Percentiles rank a stretch among this genome's conserved stretches.
These are phyloP conservation scores for Ochotona curzoniae DNA, from an alignment of 2,113 vertebrate genomes.

Conservation along the genomic window DNA sequence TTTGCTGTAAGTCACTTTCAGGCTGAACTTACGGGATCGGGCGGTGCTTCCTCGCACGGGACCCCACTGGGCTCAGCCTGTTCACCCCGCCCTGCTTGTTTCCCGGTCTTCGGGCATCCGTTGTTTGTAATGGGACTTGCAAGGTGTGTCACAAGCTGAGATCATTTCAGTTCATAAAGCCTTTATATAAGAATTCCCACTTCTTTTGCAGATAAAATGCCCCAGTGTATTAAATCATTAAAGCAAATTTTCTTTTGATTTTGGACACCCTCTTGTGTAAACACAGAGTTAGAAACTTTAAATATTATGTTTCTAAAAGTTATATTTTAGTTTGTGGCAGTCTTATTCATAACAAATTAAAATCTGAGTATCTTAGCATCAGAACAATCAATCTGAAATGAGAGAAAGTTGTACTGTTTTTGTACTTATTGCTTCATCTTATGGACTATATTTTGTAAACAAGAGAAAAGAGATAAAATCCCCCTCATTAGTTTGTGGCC, in stretches of 20 bases:
- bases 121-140: slow-evolving; percentile 9
- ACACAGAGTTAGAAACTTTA: not conserved
- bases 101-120: not conserved
- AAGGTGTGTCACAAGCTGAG: not conserved
- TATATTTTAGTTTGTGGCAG: not conserved
- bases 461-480: slow-evolving; percentile 25
- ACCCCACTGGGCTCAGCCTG: not conserved
- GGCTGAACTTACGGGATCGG: not conserved
- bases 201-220: not conserved
- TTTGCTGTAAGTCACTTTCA: not conserved
- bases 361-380: slow-evolving; percentile 12
- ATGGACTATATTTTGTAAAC: slow-evolving; percentile 26
- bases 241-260: not conserved
- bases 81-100: slow-evolving; percentile 24
- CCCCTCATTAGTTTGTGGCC: not conserved
- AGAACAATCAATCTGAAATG: not conserved
- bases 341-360: not conserved
- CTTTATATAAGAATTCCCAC: not conserved
- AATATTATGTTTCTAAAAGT: not conserved
- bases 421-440: not conserved
- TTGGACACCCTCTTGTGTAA: not conserved
- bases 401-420: slow-evolving; percentile 6
- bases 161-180: not conserved
- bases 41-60: not conserved
- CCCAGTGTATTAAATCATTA: not conserved